Conservation (phyloP, 2,797 vertebrate species). For the Amblyraja radiata region DNA sequence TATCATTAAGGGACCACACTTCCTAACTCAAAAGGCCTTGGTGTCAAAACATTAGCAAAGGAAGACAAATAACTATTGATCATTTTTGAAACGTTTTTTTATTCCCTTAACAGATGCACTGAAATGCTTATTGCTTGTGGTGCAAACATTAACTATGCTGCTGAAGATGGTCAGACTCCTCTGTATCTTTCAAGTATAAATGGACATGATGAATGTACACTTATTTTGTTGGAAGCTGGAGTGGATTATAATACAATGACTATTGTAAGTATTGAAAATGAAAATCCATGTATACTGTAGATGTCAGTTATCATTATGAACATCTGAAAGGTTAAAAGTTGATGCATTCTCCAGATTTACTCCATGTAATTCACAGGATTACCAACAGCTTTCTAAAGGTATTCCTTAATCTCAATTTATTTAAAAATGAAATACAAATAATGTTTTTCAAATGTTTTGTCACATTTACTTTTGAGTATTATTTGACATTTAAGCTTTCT, state of each 20-base stretch:
- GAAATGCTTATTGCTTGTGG: constrained; percentile 71
- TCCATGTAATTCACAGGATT: neutral
- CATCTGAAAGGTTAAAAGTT: neutral
- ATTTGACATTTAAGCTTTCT: neutral
- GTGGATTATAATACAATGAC: constrained; percentile 67
- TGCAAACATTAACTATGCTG: constrained; percentile 68
- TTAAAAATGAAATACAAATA: neutral
- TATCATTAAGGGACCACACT: neutral
- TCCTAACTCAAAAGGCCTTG: neutral
- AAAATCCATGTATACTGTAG: neutral
- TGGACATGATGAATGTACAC: constrained; percentile 68
- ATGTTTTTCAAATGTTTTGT: neutral
- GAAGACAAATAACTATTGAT: neutral
- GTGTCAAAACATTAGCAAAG: neutral
- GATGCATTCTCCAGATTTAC: neutral
- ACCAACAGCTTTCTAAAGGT: too few species aligned
- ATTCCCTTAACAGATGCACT: constrained; percentile 67
- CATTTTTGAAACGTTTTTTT: neutral
- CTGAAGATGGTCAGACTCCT: constrained; percentile 70
- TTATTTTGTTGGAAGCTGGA: constrained; percentile 68
- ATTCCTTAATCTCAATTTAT: neutral
- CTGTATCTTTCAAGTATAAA: constrained; percentile 79
- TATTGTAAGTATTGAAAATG: constrained; percentile 59
- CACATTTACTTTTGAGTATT: neutral
- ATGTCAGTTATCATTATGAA: neutral